Evolutionary conservation across 2,797 vertebrate genomes (phyloP).

Genomic region (Phalanger gymnotis): DNA sequence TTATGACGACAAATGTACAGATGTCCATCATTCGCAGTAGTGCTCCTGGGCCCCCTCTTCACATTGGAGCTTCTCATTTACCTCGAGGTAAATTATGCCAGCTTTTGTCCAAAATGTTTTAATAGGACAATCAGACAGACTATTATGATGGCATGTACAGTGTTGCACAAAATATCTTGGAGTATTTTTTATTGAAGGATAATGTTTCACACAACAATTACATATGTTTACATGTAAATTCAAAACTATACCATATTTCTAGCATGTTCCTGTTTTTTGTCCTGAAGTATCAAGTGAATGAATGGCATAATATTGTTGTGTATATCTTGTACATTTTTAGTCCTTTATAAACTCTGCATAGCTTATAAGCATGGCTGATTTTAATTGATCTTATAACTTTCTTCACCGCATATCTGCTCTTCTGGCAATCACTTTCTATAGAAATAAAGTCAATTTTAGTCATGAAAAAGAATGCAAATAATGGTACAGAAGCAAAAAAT

Average conservation of each 20-base stretch:
- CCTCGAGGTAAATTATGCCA: slow-evolving; percentile 90
- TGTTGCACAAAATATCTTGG: background rate
- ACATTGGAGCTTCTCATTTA: slow-evolving; percentile 95
- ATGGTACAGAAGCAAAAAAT: background rate
- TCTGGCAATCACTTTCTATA: background rate
- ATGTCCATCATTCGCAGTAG: slow-evolving; percentile 94
- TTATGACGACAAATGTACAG: slow-evolving; percentile 96
- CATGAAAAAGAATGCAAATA: background rate
- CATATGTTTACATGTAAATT: background rate
- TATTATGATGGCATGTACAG: background rate
- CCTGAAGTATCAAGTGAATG: background rate
- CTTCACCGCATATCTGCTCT: background rate
- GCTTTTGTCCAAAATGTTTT: background rate
- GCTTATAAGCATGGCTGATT: background rate
- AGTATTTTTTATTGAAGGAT: slow-evolving; percentile 10
- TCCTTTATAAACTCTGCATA: background rate
- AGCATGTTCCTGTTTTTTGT: background rate
- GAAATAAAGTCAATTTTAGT: background rate
- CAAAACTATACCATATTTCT: slow-evolving; percentile 2
- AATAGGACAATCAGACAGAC: background rate
- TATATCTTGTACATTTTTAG: background rate
- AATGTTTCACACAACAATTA: background rate
- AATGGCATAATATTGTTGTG: background rate
- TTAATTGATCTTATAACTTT: background rate
- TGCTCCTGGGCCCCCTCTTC: slow-evolving; percentile 90